Base-by-base conservation (phyloP, 2,113 vertebrate species). In the Synodontis membranacea region DNA sequence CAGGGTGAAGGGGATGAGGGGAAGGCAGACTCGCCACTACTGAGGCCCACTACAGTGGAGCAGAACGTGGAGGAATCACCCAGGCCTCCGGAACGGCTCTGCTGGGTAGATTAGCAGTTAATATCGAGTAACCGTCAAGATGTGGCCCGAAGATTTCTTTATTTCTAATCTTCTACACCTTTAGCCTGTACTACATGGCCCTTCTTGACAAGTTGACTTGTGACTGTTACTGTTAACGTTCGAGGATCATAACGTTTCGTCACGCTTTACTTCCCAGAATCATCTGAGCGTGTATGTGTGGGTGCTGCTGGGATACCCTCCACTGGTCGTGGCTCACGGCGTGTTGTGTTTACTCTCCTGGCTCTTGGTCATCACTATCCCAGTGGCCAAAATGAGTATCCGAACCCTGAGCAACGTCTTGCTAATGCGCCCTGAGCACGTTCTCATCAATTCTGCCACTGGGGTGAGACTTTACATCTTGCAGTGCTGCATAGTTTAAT, bases 281-380 rank as follows among this genome's bases (percentile, higher is more conserved):
- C 84, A 62, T 0, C 54, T 90, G 0, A 88, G 94, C 48, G 88
- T 92, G 0, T 93, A 86, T 0, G 62, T 14, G 2, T 96, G 95
- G 96, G 92, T 97, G 74, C 86, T 96, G 84, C 86, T 96, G 91
- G 96, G 94, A 0, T 96, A 93, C 89, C 95, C 96, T 0, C 25
- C 42, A 46, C 90, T 96, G 82, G 91, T 0, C 0, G 0, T 96
- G 48, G 89, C 94, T 78, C 97, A 98, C 0, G 92, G 87, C 25
- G 84, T 97, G 8, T 92, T 92, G 54, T 96, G 96, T 0, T 84
- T 96, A 23, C 0, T 94, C 2, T 92, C 96, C 0, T 96, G 95
- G 95, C 89, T 96, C 60, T 89, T 95, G 7, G 85, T 97, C 9
- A 86, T 97, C 91, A 94, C 95, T 88, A 96, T 96, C 91, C 96